Evolutionary conservation across 1,140 invertebrate genomes (phyloP).

Genomic region (Lucilia cuprina): DNA sequence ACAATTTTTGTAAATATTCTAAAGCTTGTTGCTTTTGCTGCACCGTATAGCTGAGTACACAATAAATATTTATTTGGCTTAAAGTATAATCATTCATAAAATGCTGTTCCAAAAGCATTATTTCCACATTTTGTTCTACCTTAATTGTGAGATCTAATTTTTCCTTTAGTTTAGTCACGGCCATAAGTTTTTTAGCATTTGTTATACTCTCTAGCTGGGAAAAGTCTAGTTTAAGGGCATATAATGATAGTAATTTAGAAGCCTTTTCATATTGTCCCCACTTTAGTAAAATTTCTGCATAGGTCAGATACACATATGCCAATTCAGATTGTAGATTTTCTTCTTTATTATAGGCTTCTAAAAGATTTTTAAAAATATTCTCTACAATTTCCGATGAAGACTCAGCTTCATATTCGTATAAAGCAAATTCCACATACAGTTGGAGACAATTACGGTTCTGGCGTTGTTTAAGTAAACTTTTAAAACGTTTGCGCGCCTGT

Average conservation of each 20-base stretch:
- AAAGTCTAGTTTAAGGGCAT: neutral
- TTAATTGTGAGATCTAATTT: conserved; percentile 31
- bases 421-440: conserved; percentile 71
- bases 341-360: conserved; percentile 54
- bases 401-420: conserved; percentile 67
- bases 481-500: conserved; percentile 65
- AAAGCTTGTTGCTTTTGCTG: conserved; percentile 52
- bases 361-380: conserved; percentile 62
- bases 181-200: conserved; percentile 36
- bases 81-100: conserved; percentile 66
- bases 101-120: conserved; percentile 50
- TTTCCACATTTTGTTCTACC: conserved; percentile 42
- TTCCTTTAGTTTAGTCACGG: conserved; percentile 36
- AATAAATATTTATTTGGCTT: conserved; percentile 67
- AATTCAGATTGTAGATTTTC: conserved; percentile 40
- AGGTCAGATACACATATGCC: conserved; percentile 43
- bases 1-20: conserved; percentile 55
- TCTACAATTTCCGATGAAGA: conserved; percentile 61
- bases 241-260: neutral
- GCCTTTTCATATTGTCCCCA: neutral
- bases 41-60: conserved; percentile 64
- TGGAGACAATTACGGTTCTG: conserved; percentile 67
- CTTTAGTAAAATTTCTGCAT: conserved; percentile 48
- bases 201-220: neutral
- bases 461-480: conserved; percentile 66